Base-by-base conservation (phyloP, 2,888 invertebrate genomes). In the Vannuccia rotundouncinata region DNA sequence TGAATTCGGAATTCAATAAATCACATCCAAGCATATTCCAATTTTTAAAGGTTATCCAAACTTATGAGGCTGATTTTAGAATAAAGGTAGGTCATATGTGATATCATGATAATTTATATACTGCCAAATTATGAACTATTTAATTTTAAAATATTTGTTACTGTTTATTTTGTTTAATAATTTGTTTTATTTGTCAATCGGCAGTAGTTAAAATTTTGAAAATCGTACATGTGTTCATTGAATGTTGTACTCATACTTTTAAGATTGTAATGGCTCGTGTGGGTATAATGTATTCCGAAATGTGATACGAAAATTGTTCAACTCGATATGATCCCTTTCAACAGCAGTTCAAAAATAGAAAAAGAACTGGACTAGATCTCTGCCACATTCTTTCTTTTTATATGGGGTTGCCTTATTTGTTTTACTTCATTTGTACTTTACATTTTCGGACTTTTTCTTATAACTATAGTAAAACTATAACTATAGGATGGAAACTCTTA, bases 1-100 rank as follows among this genome's bases (percentile, higher is more conserved):
- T 66, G 17, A 66, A 66, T 22, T 66, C 25, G 17, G 66, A 66
- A 22, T 66, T 66, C 66, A 66, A 66, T 66, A 66, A 66, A 22
- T 17, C 66, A 5, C 66, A 66, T 27, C 10, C 66, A 2, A 66
- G 2, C 25, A 66, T 66, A 22, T 66, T 66, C 25, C 10, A 27
- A 22, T 66, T 66, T 22, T 22, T 66, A 27, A 66, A 66, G 25
- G 66, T 22, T 66, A 66, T 66, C 2, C 66, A 66, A 66, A 5
- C 13, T 66, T 27, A 66, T 27, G 66, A 66, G 22, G 66, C 66
- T 27, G 22, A 66, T 22, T 66, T 13, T 66, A 5, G 66, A 27
- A 2, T 66, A n/a, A n/a, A n/a, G n/a, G n/a, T n/a, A n/a, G n/a
- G n/a, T n/a, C n/a, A n/a, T n/a, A n/a, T n/a, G n/a, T n/a, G n/a